Base-by-base conservation (phyloP, 2,113 vertebrate species). In the Jaculus jaculus region DNA sequence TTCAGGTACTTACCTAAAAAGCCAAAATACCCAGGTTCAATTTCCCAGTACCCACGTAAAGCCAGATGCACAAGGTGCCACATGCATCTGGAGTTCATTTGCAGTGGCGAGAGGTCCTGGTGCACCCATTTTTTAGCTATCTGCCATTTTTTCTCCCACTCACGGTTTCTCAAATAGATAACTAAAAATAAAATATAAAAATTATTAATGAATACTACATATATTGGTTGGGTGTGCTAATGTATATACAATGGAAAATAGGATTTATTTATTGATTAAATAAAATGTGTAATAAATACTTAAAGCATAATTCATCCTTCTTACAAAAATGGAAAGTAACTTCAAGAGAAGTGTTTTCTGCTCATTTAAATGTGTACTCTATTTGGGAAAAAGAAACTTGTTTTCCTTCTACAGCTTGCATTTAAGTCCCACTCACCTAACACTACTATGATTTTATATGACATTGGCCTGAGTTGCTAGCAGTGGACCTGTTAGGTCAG, bases 261-360 rank as follows among this genome's bases (percentile, higher is more conserved):
- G 12, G 17, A 61, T 83, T 84, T 91, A 74, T 60, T 84, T 65
- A 32, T 65, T 84, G 39, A 94, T 34, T 88, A 79, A 85, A 94
- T n/a, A 93, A 74, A 86, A 32, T 60, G 42, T 77, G 77, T 93
- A 89, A 60, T 30, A 65, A 54, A 87, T 69, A 69, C 23, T 92
- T 73, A 91, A 94, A 69, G 15, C 58, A 78, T 32, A 54, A 68
- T 75, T 81, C 86, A 54, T 34, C 26, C 69, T 39, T 18, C 24
- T 73, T 80, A 58, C 7, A n/a, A 71, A 37, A 84, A 58, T 66
- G 12, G 1, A 61, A 63, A 47, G 16, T n/a, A 91, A 0, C 23
- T 71, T 90, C 80, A 61, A 72, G 32, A 82, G 32, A 80, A 83
- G 60, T 83, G 10, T 95, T 73, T 89, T 37, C 80, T 84, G 20